Conservation (phyloP, 92 coral and sea anemone genomes). For the Galaxea fascicularis region DNA sequence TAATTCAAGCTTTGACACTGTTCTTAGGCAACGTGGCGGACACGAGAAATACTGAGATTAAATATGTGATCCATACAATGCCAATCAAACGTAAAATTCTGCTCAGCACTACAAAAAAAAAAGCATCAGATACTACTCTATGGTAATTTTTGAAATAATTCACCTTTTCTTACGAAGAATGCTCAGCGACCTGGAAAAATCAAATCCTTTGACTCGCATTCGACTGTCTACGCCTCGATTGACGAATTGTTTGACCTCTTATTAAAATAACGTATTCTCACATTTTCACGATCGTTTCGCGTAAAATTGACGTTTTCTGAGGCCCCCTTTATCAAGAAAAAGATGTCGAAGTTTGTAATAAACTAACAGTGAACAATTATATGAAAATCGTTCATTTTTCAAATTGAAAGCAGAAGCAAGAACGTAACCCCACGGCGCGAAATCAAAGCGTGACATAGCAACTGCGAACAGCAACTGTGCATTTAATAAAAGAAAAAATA, state of each 20-base stretch:
- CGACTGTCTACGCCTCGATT: not conserved
- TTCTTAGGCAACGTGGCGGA: constrained; percentile 46
- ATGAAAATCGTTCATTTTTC: not conserved
- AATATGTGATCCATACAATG: not conserved
- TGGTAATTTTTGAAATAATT: not conserved
- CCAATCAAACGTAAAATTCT: not conserved
- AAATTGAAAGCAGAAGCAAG: not conserved
- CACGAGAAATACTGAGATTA: not conserved
- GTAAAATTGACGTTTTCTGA: not conserved
- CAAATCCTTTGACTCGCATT: not conserved
- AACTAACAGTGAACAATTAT: not conserved
- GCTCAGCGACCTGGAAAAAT: constrained; percentile 18
- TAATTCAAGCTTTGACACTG: constrained; percentile 44
- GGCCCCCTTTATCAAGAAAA: not conserved
- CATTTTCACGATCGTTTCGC: not conserved
- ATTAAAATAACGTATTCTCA: not conserved
- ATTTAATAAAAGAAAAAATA: not conserved
- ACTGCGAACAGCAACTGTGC: constrained; percentile 16
- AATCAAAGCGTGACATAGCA: not conserved
- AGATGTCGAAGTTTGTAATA: not conserved
- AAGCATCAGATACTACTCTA: not conserved
- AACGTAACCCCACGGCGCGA: not conserved
- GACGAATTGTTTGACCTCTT: not conserved
- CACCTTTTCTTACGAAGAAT: constrained; percentile 20
- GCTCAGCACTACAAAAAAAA: not conserved